phyloP scores from a whole-genome alignment of 53 echinoderm and acorn worm species.

The Apostichopus leukothele region DNA sequence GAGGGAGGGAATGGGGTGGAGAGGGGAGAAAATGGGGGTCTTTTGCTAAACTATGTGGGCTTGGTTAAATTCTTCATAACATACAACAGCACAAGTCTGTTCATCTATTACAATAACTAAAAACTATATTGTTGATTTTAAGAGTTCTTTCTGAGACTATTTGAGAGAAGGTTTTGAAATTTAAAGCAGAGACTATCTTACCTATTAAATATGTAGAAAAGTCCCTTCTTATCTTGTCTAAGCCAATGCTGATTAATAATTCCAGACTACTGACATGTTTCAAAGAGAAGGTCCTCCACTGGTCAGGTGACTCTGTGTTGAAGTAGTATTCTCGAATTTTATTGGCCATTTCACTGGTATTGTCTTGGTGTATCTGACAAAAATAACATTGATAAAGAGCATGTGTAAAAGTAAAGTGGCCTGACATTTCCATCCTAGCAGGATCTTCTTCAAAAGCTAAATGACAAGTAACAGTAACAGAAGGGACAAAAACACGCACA shows the following conservation, averaged over 20 bases:
- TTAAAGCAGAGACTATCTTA: neutral
- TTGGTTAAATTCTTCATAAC: no score
- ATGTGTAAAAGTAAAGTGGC: no score
- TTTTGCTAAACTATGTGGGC: no score
- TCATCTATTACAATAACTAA: no score
- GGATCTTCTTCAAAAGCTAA: no score
- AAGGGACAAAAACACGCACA: no score
- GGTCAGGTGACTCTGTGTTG: neutral
- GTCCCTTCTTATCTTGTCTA: constrained; percentile 38
- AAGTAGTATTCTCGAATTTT: constrained; percentile 34
- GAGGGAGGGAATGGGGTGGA: no score
- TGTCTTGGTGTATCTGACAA: constrained; percentile 27
- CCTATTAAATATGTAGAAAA: constrained; percentile 33
- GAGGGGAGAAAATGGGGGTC: no score
- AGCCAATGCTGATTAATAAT: constrained; percentile 11
- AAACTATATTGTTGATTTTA: no score
- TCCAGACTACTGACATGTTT: constrained; percentile 12
- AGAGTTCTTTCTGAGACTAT: no score
- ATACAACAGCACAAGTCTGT: no score
- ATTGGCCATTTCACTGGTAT: constrained; percentile 2
- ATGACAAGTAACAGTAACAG: neutral
- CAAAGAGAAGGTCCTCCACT: constrained; percentile 4
- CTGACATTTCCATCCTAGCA: no score
- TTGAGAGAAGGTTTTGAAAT: neutral
- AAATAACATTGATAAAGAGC: neutral